These are phyloP conservation scores for Stichodactyla helianthus DNA, from an alignment of 64 coral and sea anemone species.

Conservation along the genomic window DNA sequence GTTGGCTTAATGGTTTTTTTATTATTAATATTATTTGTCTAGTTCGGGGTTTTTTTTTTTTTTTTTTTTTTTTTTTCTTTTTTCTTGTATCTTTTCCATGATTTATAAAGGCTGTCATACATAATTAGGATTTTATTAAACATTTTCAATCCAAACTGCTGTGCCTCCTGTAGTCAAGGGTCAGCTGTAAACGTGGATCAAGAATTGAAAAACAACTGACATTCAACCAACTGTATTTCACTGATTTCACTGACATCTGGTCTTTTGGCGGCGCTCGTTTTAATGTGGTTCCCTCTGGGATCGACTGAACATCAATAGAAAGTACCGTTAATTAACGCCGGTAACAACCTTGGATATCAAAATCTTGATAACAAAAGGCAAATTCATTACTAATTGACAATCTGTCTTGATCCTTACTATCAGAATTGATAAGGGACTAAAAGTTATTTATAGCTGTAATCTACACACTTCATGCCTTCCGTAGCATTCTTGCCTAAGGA, in stretches of 20 bases:
- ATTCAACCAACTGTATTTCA: too few species aligned
- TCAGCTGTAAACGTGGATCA: too few species aligned
- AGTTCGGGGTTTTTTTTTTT: background rate
- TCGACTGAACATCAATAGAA: too few species aligned
- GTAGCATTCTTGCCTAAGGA: background rate
- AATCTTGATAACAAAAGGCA: background rate
- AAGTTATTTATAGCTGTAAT: background rate
- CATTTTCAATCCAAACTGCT: too few species aligned
- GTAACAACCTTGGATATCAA: background rate
- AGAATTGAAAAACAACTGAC: too few species aligned
- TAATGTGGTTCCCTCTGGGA: too few species aligned
- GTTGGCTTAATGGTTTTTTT: background rate
- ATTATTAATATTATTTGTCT: background rate
- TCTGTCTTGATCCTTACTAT: background rate
- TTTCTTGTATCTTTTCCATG: background rate
- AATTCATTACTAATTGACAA: background rate
- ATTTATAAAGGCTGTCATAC: background rate
- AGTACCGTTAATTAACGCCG: background rate
- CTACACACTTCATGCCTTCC: background rate
- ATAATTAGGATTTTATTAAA: background rate
- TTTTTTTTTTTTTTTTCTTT: background rate
- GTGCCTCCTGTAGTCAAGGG: too few species aligned
- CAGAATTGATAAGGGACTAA: background rate
- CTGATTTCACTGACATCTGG: too few species aligned
- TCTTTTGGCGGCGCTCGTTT: too few species aligned